Percentiles rank a stretch among this genome's conserved stretches.
phyloP scores from a whole-genome alignment of 2,797 vertebrate genomes.

The Lutra lutra region DNA sequence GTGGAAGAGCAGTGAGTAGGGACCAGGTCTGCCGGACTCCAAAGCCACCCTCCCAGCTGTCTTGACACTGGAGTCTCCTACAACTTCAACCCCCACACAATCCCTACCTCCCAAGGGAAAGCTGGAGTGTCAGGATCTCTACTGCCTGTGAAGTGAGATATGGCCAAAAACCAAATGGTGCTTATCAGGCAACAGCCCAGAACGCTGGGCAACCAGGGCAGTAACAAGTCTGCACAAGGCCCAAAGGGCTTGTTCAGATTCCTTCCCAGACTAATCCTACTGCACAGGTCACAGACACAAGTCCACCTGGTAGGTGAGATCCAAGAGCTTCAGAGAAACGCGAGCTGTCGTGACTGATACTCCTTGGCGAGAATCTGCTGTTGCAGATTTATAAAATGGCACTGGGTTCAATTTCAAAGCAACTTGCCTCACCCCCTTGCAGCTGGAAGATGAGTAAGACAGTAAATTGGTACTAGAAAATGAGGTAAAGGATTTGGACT shows the following conservation, averaged over 20 bases:
- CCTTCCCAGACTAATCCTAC: not conserved
- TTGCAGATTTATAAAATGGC: constrained; percentile 34
- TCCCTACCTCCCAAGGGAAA: constrained; percentile 62
- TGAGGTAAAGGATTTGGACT: constrained; percentile 60
- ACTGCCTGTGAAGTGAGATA: constrained; percentile 60
- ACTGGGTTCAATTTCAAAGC: constrained; percentile 23
- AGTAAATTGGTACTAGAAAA: constrained; percentile 55
- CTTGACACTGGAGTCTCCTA: not conserved
- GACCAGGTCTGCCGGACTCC: not conserved
- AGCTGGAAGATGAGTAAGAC: constrained; percentile 65
- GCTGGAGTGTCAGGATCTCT: not conserved
- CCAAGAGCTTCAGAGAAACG: constrained; percentile 2
- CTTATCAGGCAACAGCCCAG: not conserved
- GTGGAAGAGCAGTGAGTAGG: not conserved
- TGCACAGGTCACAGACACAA: not conserved
- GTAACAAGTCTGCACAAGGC: not conserved
- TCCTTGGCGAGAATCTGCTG: not conserved
- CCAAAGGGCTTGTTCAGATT: not conserved
- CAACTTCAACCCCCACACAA: constrained; percentile 31
- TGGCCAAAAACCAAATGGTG: constrained; percentile 61
- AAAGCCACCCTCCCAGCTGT: not conserved
- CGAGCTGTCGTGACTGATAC: not conserved
- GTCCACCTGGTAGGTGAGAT: not conserved
- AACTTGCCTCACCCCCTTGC: constrained; percentile 10
- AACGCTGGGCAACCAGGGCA: constrained; percentile 50